phyloP scores from a whole-genome alignment of 2,888 invertebrate genomes.

The Tenthredo scrophulariae region DNA sequence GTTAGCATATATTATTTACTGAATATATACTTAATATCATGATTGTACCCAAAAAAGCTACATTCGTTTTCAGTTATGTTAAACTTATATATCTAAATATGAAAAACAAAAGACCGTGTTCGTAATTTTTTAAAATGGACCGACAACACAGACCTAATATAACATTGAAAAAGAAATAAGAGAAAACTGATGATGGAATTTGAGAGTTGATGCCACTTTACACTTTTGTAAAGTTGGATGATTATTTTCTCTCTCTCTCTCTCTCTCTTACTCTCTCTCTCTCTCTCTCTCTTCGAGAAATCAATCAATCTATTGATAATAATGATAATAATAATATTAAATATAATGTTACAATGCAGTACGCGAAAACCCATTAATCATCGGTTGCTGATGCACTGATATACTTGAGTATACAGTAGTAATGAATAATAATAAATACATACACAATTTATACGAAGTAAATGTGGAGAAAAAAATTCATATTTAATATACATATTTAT shows the following conservation, averaged over 20 bases:
- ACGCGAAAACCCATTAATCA: slow-evolving; percentile 56
- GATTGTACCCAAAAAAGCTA: slow-evolving; percentile 59
- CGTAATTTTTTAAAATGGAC: slow-evolving; percentile 44
- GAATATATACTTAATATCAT: slow-evolving; percentile 51
- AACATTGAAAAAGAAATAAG: slow-evolving; percentile 54
- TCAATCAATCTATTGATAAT: slow-evolving; percentile 64
- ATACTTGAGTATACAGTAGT: slow-evolving; percentile 56
- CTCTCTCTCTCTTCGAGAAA: slow-evolving; percentile 65
- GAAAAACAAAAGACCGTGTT: slow-evolving; percentile 54
- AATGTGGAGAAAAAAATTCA: slow-evolving; percentile 54
- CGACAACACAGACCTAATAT: slow-evolving; percentile 49
- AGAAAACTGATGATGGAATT: slow-evolving; percentile 56
- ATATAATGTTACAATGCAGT: slow-evolving; percentile 57
- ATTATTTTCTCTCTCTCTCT: slow-evolving; percentile 57
- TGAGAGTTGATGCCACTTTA: slow-evolving; percentile 67
- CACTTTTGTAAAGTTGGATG: slow-evolving; percentile 65
- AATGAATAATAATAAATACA: slow-evolving; percentile 54
- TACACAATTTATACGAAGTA: slow-evolving; percentile 56
- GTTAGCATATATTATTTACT: slow-evolving; percentile 53
- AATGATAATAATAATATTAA: slow-evolving; percentile 52
- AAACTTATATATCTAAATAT: slow-evolving; percentile 55
- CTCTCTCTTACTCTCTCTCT: slow-evolving; percentile 57
- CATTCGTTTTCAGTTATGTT: slow-evolving; percentile 60
- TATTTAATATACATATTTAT: slow-evolving; percentile 52
- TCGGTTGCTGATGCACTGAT: slow-evolving; percentile 69